Evolutionary conservation across 2,888 invertebrate species (phyloP).

Genomic region (Nesidiocoris tenuis): DNA sequence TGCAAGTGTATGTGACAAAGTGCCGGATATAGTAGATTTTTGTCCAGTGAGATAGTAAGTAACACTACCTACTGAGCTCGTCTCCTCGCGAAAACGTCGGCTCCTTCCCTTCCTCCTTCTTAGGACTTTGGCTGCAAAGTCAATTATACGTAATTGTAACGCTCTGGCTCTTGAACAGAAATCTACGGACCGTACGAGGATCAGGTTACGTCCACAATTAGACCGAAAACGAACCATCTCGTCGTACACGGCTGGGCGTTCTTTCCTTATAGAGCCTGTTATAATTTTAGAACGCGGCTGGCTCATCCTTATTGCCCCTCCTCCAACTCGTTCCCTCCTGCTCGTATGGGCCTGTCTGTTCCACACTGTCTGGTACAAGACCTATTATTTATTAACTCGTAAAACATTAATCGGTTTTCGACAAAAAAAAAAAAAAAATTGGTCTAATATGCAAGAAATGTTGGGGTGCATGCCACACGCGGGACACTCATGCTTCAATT

Average conservation of each 20-base stretch:
- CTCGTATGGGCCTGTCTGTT: no score
- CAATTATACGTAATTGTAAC: conserved; percentile 26
- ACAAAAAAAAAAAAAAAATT: no score
- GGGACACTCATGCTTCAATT: no score
- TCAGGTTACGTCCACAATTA: conserved; percentile 29
- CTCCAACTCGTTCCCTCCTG: no score
- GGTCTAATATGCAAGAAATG: no score
- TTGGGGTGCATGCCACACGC: no score
- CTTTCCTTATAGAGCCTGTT: conserved; percentile 30
- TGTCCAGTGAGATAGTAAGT: not conserved
- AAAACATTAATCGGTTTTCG: no score
- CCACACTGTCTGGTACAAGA: no score
- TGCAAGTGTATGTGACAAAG: conserved; percentile 22
- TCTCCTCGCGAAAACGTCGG: not conserved
- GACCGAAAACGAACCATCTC: conserved; percentile 13
- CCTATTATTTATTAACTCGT: no score
- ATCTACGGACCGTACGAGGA: conserved; percentile 22
- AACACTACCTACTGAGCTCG: not conserved
- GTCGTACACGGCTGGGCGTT: conserved; percentile 5
- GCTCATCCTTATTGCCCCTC: not conserved
- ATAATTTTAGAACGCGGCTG: conserved; percentile 29
- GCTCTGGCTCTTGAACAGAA: conserved; percentile 16
- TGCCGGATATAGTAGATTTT: not conserved
- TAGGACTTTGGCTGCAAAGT: conserved; percentile 8
- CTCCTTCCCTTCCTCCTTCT: conserved; percentile 4